These are phyloP conservation scores for Hydrozoanthus gracilis DNA, from an alignment of 92 coral and sea anemone species.

Conservation along the genomic window DNA sequence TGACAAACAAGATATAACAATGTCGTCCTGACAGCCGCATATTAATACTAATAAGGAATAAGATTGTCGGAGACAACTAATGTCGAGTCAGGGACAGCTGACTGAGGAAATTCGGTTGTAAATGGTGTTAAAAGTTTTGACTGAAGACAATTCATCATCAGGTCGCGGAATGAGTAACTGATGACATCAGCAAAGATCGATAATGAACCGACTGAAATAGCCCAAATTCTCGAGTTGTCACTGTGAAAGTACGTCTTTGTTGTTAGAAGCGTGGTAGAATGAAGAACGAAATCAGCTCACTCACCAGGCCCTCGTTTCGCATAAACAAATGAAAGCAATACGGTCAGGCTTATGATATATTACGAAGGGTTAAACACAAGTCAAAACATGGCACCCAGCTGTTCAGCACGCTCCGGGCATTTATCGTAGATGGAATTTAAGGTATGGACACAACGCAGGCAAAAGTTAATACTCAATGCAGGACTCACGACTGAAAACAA, in stretches of 20 bases:
- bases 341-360: neutral
- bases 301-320: neutral
- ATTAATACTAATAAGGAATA: no score
- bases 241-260: neutral
- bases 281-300: no score
- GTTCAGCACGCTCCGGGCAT: neutral
- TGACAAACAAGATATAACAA: no score
- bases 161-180: neutral
- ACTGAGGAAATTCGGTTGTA: neutral
- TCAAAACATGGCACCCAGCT: neutral
- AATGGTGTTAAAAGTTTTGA: no score
- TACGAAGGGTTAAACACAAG: neutral
- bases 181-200: neutral
- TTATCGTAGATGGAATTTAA: neutral
- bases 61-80: no score
- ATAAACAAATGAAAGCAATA: neutral
- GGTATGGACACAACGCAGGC: neutral
- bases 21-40: no score
- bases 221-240: neutral
- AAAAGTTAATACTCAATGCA: neutral
- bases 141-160: no score
- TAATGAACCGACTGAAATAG: neutral
- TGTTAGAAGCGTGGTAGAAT: neutral
- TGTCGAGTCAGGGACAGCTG: neutral
- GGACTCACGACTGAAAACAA: neutral